Evolutionary conservation across 2,113 vertebrate species (phyloP), one percentile per base, ranked within the genome.

Genomic region (Pedionomus torquatus): DNA sequence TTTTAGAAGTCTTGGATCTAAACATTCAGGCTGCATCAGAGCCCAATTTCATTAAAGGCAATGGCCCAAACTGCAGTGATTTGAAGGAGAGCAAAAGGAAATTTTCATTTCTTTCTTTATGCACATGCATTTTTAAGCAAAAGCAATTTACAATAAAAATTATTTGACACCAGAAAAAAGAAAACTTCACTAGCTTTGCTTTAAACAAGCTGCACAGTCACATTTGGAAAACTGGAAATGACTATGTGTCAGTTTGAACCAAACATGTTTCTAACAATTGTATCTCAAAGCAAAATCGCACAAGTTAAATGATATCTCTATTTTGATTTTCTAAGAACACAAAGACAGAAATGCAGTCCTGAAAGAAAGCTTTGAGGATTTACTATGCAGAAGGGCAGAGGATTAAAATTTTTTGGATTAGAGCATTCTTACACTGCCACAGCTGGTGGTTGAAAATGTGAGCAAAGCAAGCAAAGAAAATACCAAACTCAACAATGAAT

Each of bases 1-100:
- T 85, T 83, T 85, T 63, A 76, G 31, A 87, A 87, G 24, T 28
- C 35, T 66, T 77, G 52, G 54, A 87, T 84, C 35, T 74, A 79
- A 79, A 68, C 35, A 55, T 44, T 60, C 39, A 39, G 17, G 28
- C 20, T 95, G 77, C 91, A 95, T 94, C 93, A 93, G 71, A 93
- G 87, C 70, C 70, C 95, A 89, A 97, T 94, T 96, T 83, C 63
- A 96, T 80, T 93, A 87, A 88, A 94, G 82, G 91, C 87, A 87
- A 70, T 74, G 79, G 89, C 65, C 46, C 60, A 95, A 80, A 72
- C 11, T 43, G 60, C 70, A 54, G 77, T 61, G 82, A 82, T 65
- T 43, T 68, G 48, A 63, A 89, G 71, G 77, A 85, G n/a, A 79
- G 39, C 14, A 83, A 82, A 70, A 78, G 46, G 72, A 94, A 83